phyloP scores from a whole-genome alignment of 2,888 invertebrate species.

The Aplocera efformata region DNA sequence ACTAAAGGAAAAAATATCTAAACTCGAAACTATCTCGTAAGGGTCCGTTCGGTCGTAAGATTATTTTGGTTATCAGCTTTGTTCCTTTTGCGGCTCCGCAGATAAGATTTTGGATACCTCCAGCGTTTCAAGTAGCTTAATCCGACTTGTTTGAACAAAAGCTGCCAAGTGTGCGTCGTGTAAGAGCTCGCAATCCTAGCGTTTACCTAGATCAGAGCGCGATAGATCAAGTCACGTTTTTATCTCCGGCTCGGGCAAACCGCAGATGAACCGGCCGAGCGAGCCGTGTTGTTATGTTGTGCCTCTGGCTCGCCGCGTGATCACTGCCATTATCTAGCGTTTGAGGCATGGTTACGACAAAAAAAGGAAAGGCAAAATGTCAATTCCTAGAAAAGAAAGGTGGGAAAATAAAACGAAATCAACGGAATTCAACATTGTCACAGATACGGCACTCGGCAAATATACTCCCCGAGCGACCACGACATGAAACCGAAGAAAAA shows the following conservation, averaged over 20 bases:
- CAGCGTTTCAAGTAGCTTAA: slow-evolving; percentile 6
- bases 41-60: slow-evolving; percentile 6
- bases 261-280: slow-evolving; percentile 21
- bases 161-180: slow-evolving; percentile 1
- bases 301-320: slow-evolving; percentile 29
- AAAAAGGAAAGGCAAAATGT: slow-evolving; percentile 7
- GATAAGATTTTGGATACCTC: slow-evolving; percentile 3
- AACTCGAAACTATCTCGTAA: slow-evolving; percentile 3
- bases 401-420: slow-evolving; percentile 14
- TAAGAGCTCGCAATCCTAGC: slow-evolving; percentile 10
- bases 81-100: slow-evolving; percentile 1
- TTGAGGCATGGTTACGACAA: slow-evolving; percentile 2
- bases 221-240: slow-evolving; percentile 50
- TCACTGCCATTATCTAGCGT: slow-evolving; percentile 23
- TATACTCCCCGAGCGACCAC: slow-evolving; percentile 17
- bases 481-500: slow-evolving; percentile 18
- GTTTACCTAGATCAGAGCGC: slow-evolving; percentile 32
- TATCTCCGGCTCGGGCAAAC: slow-evolving; percentile 30
- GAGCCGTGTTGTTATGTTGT: slow-evolving; percentile 25
- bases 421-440: slow-evolving; percentile 18
- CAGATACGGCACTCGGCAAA: slow-evolving; percentile 17
- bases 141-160: slow-evolving; percentile 9
- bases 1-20: slow-evolving; percentile 1
- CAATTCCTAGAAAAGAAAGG: slow-evolving; percentile 12
- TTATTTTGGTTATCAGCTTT: slow-evolving; percentile 3